Evolutionary conservation across 2,113 vertebrate genomes (phyloP).

Genomic region (Etheostoma cragini): DNA sequence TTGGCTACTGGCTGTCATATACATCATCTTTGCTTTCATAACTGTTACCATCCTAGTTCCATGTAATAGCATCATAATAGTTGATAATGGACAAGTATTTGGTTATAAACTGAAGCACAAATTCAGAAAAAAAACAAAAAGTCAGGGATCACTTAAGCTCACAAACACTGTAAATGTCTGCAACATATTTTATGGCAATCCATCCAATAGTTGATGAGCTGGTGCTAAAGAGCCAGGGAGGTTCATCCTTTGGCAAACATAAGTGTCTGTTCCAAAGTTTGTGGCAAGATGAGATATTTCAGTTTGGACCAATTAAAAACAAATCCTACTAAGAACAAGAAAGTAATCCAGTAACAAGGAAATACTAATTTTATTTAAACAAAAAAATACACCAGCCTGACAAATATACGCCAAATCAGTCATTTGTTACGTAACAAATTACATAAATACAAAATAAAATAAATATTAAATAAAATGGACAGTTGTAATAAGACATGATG

Average conservation of each 20-base stretch:
- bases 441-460: constrained; percentile 80
- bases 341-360: constrained; percentile 39
- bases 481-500: constrained; percentile 73
- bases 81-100: not conserved
- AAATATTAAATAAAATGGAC: constrained; percentile 81
- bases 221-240: not conserved
- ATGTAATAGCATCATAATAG: no score
- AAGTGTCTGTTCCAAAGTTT: no score
- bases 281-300: not conserved
- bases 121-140: not conserved
- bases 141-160: not conserved
- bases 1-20: not conserved
- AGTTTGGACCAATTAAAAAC: not conserved
- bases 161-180: not conserved
- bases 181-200: not conserved
- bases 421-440: constrained; percentile 60
- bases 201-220: not conserved
- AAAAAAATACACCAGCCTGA: constrained; percentile 46
- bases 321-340: constrained; percentile 8
- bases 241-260: not conserved
- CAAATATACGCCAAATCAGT: constrained; percentile 45
- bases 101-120: not conserved
- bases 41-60: not conserved
- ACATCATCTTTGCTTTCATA: not conserved
- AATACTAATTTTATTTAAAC: constrained; percentile 73